These are phyloP conservation scores for Dipodomys stephensi DNA, from an alignment of 2,113 vertebrate genomes.

Conservation along the genomic window DNA sequence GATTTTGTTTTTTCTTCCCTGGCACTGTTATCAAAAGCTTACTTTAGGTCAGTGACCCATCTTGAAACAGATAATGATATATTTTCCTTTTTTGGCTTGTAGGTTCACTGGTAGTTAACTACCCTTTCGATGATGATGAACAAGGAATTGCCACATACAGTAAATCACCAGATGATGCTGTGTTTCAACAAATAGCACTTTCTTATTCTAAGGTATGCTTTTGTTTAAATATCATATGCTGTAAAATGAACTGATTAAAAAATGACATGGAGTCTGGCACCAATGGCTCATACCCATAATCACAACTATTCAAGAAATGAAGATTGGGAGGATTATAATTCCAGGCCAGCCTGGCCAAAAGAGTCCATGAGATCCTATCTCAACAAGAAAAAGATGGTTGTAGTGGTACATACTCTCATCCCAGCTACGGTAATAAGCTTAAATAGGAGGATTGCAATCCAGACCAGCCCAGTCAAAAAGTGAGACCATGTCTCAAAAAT, in stretches of 20 bases:
- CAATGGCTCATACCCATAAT: too few relatives aligned
- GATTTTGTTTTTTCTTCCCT: slow-evolving; percentile 33
- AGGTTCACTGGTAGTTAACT: slow-evolving; percentile 99
- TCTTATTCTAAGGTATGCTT: slow-evolving; percentile 94
- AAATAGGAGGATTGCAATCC: too few relatives aligned
- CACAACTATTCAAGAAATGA: too few relatives aligned
- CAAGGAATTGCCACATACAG: slow-evolving; percentile 90
- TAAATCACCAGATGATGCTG: slow-evolving; percentile 93
- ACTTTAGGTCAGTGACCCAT: slow-evolving; percentile 16
- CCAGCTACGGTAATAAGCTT: too few relatives aligned
- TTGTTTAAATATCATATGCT: slow-evolving; percentile 10
- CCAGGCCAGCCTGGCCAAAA: too few relatives aligned
- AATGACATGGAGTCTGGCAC: too few relatives aligned
- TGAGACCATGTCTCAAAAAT: too few relatives aligned
- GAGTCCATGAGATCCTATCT: too few relatives aligned
- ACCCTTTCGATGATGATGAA: slow-evolving; percentile 94
- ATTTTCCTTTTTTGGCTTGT: slow-evolving; percentile 66
- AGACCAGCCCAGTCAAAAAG: too few relatives aligned
- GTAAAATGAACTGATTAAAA: slow-evolving; percentile 5
- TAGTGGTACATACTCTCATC: too few relatives aligned
- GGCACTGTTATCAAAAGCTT: slow-evolving; percentile 28
- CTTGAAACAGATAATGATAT: slow-evolving; percentile 35
- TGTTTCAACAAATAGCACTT: slow-evolving; percentile 93
- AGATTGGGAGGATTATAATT: too few relatives aligned
- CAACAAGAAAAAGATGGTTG: too few relatives aligned